phyloP scores from a whole-genome alignment of 2,113 vertebrate genomes.

The Machaerirhynchus nigripectus region DNA sequence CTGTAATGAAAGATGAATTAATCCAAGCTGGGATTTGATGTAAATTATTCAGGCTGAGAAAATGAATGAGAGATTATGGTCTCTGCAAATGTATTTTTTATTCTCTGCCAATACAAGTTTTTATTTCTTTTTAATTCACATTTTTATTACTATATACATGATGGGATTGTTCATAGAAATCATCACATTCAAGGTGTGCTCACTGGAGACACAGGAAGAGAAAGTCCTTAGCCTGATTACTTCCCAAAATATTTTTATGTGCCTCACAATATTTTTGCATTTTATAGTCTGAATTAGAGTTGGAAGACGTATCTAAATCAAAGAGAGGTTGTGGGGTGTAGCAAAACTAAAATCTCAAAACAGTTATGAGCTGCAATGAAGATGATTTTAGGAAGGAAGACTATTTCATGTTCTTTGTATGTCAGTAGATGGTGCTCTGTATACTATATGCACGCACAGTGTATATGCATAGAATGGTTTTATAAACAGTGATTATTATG shows the following conservation, averaged over 20 bases:
- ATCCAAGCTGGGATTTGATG: not conserved
- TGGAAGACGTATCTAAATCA: not conserved
- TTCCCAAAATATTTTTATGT: not conserved
- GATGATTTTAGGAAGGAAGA: not conserved
- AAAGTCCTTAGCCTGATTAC: not conserved
- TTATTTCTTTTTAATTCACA: not conserved
- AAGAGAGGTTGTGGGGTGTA: not conserved
- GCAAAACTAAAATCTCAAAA: not conserved
- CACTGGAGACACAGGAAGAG: not conserved
- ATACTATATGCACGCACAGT: not conserved
- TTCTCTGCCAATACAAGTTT: not conserved
- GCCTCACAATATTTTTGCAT: not conserved
- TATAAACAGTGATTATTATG: not conserved
- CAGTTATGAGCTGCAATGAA: not conserved
- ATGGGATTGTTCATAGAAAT: not conserved
- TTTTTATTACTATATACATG: not conserved
- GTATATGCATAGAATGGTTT: not conserved
- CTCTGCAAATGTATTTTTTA: not conserved
- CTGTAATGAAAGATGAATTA: not conserved
- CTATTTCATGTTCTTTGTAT: not conserved
- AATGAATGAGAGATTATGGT: not conserved
- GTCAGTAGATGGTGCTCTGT: constrained; percentile 2
- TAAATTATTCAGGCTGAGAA: not conserved
- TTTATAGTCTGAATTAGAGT: not conserved
- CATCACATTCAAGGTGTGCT: not conserved